These are phyloP conservation scores for Tiliqua scincoides DNA, from an alignment of 2,113 vertebrate species.

Conservation along the genomic window DNA sequence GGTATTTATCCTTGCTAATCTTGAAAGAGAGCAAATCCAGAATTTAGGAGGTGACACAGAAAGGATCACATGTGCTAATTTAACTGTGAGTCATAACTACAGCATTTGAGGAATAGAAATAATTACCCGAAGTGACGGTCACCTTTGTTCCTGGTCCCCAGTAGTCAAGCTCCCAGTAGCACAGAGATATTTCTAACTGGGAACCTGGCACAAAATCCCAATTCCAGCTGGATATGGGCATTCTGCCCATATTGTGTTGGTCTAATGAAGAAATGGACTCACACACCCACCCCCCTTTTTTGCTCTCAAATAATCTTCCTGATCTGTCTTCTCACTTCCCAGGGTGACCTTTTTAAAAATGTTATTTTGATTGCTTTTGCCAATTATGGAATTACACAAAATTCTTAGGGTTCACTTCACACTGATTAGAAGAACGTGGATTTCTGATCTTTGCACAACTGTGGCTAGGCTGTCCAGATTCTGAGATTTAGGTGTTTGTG, in stretches of 20 bases:
- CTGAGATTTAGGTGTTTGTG: background rate
- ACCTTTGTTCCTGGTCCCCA: constrained; percentile 15
- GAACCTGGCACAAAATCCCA: background rate
- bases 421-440: background rate
- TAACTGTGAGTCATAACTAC: background rate
- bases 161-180: background rate
- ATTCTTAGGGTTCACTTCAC: too few relatives aligned
- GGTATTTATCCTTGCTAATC: background rate
- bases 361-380: too few relatives aligned
- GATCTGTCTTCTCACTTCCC: background rate
- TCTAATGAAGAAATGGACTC: background rate
- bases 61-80: background rate
- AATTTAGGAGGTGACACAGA: background rate
- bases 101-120: background rate
- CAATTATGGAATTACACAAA: too few relatives aligned
- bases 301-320: background rate
- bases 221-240: background rate
- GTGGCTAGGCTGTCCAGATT: background rate
- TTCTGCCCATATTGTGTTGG: background rate
- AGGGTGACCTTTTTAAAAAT: too few relatives aligned
- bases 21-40: background rate
- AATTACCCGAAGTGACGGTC: constrained; percentile 16
- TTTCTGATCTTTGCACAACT: background rate
- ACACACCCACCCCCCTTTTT: background rate
- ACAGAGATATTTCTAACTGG: background rate